phyloP scores from a whole-genome alignment of 2,797 vertebrate species.

The Acanthurus lineatus region DNA sequence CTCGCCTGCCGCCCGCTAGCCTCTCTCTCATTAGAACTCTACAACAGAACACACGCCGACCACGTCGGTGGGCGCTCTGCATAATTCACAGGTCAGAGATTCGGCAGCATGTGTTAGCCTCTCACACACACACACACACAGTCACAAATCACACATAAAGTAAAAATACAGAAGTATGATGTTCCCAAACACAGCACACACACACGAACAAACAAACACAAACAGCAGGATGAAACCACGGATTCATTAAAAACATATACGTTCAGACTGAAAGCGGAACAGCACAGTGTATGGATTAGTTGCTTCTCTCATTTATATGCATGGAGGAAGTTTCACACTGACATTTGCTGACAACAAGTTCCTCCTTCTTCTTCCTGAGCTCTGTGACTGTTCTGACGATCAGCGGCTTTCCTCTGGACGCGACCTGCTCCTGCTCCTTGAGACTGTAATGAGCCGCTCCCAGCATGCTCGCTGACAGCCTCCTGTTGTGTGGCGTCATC shows the following conservation, averaged over 20 bases:
- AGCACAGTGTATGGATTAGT: constrained; percentile 14
- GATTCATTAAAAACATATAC: background rate
- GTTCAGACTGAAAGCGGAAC: background rate
- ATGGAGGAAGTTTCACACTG: constrained; percentile 26
- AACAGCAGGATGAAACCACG: constrained; percentile 4
- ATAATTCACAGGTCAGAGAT: constrained; percentile 65
- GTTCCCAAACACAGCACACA: constrained; percentile 23
- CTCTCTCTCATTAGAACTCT: constrained; percentile 72
- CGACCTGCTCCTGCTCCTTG: constrained; percentile 53
- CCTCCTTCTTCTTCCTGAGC: constrained; percentile 1
- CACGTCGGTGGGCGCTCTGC: constrained; percentile 53
- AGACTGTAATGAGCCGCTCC: constrained; percentile 69
- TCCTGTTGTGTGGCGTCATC: constrained; percentile 64
- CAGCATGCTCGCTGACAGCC: constrained; percentile 68
- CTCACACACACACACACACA: background rate
- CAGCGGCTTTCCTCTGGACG: constrained; percentile 37
- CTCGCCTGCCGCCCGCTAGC: constrained; percentile 54
- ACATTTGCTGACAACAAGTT: constrained; percentile 52
- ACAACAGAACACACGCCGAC: constrained; percentile 32
- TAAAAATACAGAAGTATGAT: background rate
- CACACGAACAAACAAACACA: constrained; percentile 4
- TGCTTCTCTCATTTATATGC: background rate
- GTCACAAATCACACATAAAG: constrained; percentile 1
- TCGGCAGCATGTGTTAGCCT: constrained; percentile 44
- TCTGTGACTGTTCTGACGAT: constrained; percentile 13